These are phyloP conservation scores for Mobula birostris DNA, from an alignment of 2,113 vertebrate species.

Conservation along the genomic window DNA sequence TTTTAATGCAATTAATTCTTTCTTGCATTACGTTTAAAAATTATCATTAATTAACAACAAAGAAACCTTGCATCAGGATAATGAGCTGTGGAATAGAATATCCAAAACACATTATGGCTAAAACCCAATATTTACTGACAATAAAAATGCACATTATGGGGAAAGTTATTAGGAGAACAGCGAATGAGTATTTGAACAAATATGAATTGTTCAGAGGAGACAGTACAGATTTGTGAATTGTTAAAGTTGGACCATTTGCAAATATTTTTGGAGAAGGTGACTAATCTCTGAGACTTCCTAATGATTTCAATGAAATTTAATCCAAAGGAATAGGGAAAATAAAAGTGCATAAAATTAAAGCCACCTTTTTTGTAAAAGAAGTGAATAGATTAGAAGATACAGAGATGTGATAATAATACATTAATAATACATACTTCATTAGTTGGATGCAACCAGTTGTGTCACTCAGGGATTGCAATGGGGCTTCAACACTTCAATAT, in stretches of 20 bases:
- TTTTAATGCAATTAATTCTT: slow-evolving; percentile 14
- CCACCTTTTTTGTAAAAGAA: not conserved
- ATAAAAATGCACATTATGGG: not conserved
- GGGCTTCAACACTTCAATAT: not conserved
- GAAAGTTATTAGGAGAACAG: too few relatives aligned
- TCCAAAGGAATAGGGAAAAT: too few relatives aligned
- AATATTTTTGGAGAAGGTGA: not conserved
- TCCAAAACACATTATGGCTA: not conserved
- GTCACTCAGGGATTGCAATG: not conserved
- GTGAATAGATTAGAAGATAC: not conserved
- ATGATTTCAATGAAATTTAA: not conserved
- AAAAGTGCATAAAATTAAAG: not conserved
- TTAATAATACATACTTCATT: not conserved
- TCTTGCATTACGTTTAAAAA: not conserved
- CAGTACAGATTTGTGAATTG: not conserved
- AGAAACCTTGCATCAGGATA: not conserved
- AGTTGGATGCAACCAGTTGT: not conserved
- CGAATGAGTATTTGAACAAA: slow-evolving; percentile 14
- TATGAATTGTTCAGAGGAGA: not conserved
- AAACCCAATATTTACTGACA: not conserved
- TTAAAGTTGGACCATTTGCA: not conserved
- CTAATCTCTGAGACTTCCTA: not conserved
- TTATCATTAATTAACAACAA: slow-evolving; percentile 3
- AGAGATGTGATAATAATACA: not conserved
- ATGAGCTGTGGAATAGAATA: not conserved